Evolutionary conservation across 2,797 vertebrate species (phyloP), one percentile per base, ranked within the genome.

Genomic region (Coracias cyanogaster): DNA sequence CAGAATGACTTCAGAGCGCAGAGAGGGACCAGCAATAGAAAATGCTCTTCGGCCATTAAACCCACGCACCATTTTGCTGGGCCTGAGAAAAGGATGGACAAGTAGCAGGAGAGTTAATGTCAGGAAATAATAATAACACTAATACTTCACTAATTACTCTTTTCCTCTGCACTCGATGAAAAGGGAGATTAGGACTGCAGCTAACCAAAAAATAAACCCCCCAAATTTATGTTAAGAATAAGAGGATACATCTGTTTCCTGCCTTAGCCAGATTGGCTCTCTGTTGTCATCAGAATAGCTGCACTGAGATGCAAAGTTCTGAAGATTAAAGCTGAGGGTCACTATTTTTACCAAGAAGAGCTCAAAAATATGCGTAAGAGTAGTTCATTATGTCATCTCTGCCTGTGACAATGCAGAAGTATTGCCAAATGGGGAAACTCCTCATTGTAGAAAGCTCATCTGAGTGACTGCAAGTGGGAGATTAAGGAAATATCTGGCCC

Each of bases 191-290:
- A 96, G 93, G 93, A 93, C 95, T 87, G 86, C 81, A 95, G 92
- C 81, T 80, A 93, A 96, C 90, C 71, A 90, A 97, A 95, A 96
- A 89, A 84, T 94, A 96, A 93, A 52, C 86, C 92, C 94, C 94
- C 20, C 5, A 58, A 89, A 96, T 97, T 97, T 97, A 96, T 97
- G 96, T 94, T 86, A 96, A 96, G 94, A 97, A 97, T 91, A 94
- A 98, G 95, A 98, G 98, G 98, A 98, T 98, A 55, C 98, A 98
- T 98, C 98, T 98, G 98, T 97, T 98, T 98, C 98, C 98, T 97
- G 97, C 95, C 71, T 95, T 93, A 92, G 78, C 90, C 96, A 97
- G 97, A 96, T 97, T 97, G 93, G 91, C 95, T 97, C 96, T 91
- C 81, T 60, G 82, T 79, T 64, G 94, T 95, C 90, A 95, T 96